Evolutionary conservation across 2,888 invertebrate species (phyloP).

Genomic region (Elaeidobius kamerunicus): DNA sequence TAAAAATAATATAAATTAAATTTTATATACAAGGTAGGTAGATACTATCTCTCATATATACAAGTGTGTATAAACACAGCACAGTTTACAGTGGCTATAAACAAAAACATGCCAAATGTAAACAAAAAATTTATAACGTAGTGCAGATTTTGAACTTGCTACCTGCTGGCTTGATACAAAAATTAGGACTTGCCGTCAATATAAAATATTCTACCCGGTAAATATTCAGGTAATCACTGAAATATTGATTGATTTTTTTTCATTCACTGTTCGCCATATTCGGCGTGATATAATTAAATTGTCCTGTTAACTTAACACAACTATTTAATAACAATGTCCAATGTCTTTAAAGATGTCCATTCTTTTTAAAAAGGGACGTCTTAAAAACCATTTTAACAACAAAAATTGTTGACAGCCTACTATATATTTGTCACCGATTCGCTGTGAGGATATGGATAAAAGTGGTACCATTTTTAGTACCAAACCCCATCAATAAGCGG

Average conservation of each 20-base stretch:
- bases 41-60: slow-evolving; percentile 26
- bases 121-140: slow-evolving; percentile 23
- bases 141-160: slow-evolving; percentile 52
- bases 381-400: slow-evolving; percentile 45
- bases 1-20: slow-evolving; percentile 24
- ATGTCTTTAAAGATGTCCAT: slow-evolving; percentile 19
- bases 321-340: slow-evolving; percentile 39
- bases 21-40: slow-evolving; percentile 25
- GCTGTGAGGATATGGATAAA: slow-evolving; percentile 34
- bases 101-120: slow-evolving; percentile 39
- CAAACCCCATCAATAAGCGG: slow-evolving; percentile 35
- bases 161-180: slow-evolving; percentile 48
- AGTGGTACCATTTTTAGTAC: slow-evolving; percentile 34
- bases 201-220: slow-evolving; percentile 43
- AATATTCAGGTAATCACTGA: slow-evolving; percentile 49
- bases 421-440: slow-evolving; percentile 48
- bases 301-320: slow-evolving; percentile 42
- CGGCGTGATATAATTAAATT: slow-evolving; percentile 21
- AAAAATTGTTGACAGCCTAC: slow-evolving; percentile 47
- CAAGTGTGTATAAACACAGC: slow-evolving; percentile 36
- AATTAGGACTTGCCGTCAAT: slow-evolving; percentile 47
- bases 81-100: slow-evolving; percentile 49
- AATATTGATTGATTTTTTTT: slow-evolving; percentile 47
- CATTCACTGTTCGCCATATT: slow-evolving; percentile 29
- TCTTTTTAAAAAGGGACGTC: slow-evolving; percentile 34